Percentiles rank a stretch among this genome's conserved stretches.
These are phyloP conservation scores for Falco novaeseelandiae DNA, from an alignment of 2,797 vertebrate species.

Conservation along the genomic window DNA sequence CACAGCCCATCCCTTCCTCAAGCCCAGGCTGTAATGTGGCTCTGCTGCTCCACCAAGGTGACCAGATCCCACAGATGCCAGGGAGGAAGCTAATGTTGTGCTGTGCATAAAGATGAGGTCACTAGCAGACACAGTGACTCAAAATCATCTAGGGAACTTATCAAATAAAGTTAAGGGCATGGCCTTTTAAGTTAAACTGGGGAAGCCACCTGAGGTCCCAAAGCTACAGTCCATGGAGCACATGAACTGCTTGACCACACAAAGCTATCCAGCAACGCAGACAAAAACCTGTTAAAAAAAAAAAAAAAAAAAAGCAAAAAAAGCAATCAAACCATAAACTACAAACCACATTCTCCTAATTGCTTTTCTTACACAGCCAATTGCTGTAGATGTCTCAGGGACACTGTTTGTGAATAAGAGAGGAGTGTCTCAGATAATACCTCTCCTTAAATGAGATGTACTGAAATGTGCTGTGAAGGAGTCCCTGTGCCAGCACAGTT, in stretches of 20 bases:
- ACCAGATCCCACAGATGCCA: neutral
- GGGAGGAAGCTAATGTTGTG: neutral
- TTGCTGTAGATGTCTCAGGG: slow-evolving; percentile 19
- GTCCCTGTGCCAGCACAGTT: neutral
- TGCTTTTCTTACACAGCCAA: slow-evolving; percentile 24
- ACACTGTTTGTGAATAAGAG: neutral
- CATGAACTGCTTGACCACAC: neutral
- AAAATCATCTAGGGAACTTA: neutral
- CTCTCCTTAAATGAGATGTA: neutral
- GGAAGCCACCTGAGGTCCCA: neutral
- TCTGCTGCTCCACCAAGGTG: neutral
- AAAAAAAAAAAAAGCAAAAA: neutral
- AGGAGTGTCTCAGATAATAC: neutral
- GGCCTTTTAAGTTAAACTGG: neutral
- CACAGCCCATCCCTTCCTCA: neutral
- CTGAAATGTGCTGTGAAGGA: neutral
- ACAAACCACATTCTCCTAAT: slow-evolving; percentile 36
- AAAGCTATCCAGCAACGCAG: neutral
- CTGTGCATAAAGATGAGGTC: neutral
- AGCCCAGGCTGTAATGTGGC: neutral
- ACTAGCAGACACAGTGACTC: neutral
- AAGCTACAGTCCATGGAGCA: neutral
- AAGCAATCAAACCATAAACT: neutral
- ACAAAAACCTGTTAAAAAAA: neutral
- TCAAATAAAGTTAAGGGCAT: neutral